phyloP scores from a whole-genome alignment of 2,888 invertebrate species.

The Deilephila porcellus region DNA sequence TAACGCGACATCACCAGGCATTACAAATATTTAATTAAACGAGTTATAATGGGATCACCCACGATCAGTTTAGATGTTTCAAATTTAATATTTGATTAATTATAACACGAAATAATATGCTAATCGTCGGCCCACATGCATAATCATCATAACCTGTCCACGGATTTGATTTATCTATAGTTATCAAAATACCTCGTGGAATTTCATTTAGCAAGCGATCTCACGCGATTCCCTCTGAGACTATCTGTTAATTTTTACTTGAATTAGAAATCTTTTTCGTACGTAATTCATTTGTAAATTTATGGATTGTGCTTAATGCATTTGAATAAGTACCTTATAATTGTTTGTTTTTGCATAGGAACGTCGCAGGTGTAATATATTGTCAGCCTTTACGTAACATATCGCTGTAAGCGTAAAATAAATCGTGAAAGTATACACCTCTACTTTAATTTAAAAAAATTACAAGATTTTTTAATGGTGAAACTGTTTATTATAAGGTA shows the following conservation, averaged over 20 bases:
- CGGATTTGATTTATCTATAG: slow-evolving; percentile 8
- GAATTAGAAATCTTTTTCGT: background rate
- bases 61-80: background rate
- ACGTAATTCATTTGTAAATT: background rate
- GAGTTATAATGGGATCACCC: slow-evolving; percentile 12
- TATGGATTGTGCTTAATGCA: no score
- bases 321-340: no score
- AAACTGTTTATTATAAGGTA: no score
- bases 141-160: background rate
- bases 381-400: no score
- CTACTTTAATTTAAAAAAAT: no score
- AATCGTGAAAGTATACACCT: no score
- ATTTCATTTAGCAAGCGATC: background rate
- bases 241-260: background rate
- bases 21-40: slow-evolving; percentile 24
- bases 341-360: no score
- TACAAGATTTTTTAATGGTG: no score
- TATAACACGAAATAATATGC: slow-evolving; percentile 2
- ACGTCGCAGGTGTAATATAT: no score
- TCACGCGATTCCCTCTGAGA: background rate
- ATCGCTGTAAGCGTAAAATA: no score
- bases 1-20: background rate
- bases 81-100: slow-evolving; percentile 27
- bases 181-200: background rate
- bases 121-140: slow-evolving; percentile 22